phyloP scores from a whole-genome alignment of 1,140 invertebrate species.

The Ectropis grisescens region DNA sequence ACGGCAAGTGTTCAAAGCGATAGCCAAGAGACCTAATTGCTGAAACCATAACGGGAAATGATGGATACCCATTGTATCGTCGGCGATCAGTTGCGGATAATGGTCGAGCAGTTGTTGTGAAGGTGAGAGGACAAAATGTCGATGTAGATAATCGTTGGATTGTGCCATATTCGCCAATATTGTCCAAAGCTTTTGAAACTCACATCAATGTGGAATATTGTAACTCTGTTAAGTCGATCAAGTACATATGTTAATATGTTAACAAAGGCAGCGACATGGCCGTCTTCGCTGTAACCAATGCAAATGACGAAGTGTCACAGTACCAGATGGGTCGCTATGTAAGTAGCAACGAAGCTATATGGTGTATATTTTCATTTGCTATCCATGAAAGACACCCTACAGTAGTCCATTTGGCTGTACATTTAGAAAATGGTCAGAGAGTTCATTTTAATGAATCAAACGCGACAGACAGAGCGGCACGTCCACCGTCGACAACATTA shows the following conservation, averaged over 20 bases:
- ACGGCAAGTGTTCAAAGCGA: conserved; percentile 39
- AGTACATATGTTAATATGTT: conserved; percentile 18
- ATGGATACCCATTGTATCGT: conserved; percentile 54
- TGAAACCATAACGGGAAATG: conserved; percentile 29
- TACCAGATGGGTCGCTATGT: no score
- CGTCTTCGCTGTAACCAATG: no score
- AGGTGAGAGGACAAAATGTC: conserved; percentile 11
- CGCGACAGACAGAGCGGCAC: conserved; percentile 13
- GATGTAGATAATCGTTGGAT: conserved; percentile 30
- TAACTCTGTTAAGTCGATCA: conserved; percentile 31
- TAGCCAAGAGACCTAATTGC: conserved; percentile 33
- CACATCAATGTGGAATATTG: conserved; percentile 53
- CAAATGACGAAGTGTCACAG: no score
- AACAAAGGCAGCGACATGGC: conserved; percentile 13
- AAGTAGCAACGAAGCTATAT: conserved; percentile 52
- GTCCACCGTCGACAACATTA: conserved; percentile 20
- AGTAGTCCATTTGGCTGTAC: conserved; percentile 39
- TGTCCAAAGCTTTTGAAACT: conserved; percentile 34
- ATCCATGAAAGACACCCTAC: conserved; percentile 53
- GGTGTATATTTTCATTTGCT: conserved; percentile 49
- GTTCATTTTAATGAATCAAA: conserved; percentile 20
- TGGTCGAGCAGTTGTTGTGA: conserved; percentile 15
- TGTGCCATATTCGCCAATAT: conserved; percentile 42
- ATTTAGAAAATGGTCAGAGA: conserved; percentile 17
- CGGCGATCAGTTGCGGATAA: no score